phyloP scores from a whole-genome alignment of 2,113 vertebrate genomes.

The Porphyrio hochstetteri region DNA sequence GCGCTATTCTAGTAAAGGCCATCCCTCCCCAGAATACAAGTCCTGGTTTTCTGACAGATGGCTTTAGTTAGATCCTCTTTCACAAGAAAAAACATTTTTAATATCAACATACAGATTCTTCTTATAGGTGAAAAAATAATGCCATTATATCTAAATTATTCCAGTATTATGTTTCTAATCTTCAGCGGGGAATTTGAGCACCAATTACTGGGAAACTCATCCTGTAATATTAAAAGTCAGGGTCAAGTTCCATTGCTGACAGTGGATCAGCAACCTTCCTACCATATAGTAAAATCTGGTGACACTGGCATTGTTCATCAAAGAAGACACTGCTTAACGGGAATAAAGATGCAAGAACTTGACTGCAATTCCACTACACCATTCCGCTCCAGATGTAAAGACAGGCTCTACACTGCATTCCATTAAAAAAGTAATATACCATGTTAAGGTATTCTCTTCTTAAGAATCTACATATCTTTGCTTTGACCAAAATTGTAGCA shows the following conservation, averaged over 20 bases:
- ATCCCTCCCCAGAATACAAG: not conserved
- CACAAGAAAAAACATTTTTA: not conserved
- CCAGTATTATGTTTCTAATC: not conserved
- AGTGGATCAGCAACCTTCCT: not conserved
- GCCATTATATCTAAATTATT: not conserved
- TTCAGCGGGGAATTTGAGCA: not conserved
- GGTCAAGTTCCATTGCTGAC: not conserved
- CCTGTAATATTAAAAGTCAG: not conserved
- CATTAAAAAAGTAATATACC: not conserved
- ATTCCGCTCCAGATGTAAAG: not conserved
- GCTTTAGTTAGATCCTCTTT: not conserved
- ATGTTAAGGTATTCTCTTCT: not conserved
- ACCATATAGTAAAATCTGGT: not conserved
- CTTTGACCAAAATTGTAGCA: not conserved
- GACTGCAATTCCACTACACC: not conserved
- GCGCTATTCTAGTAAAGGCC: slow-evolving; percentile 9
- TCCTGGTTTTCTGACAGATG: slow-evolving; percentile 38
- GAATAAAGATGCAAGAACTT: not conserved
- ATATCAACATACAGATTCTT: not conserved
- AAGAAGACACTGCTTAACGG: not conserved
- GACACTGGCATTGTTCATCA: not conserved
- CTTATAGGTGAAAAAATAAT: not conserved
- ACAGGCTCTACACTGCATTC: not conserved
- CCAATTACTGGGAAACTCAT: not conserved
- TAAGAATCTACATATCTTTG: not conserved